A percentile compares a stretch with the other conserved stretches of the same genome.
Conservation (phyloP, 2,888 invertebrate genomes). For the Parascotia fuliginaria region DNA sequence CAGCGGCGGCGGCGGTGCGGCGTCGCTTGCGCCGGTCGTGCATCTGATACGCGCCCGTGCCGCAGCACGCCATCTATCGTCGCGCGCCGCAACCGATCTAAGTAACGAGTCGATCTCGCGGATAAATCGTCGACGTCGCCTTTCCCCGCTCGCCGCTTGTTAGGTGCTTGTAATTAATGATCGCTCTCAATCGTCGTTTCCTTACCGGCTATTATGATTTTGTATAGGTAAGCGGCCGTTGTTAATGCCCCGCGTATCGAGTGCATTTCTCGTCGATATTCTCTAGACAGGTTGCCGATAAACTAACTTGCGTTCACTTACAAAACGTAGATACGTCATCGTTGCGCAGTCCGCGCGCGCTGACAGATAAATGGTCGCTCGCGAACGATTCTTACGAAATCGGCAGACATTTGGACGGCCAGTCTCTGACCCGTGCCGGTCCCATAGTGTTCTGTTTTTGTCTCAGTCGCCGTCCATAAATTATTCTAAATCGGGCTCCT, state of each 20-base stretch:
- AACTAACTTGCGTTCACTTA: constrained; percentile 43
- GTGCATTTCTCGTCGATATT: constrained; percentile 46
- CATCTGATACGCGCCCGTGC: constrained; percentile 69
- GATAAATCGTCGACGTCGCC: constrained; percentile 74
- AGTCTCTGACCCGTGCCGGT: constrained; percentile 51
- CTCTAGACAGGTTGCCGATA: constrained; percentile 46
- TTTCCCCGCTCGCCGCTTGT: constrained; percentile 71
- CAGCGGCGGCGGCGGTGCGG: constrained; percentile 38
- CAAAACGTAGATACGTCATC: constrained; percentile 48
- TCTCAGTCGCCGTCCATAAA: constrained; percentile 75
- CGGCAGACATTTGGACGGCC: constrained; percentile 59
- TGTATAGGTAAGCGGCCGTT: constrained; percentile 46
- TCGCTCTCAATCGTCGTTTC: constrained; percentile 59
- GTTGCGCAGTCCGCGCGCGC: constrained; percentile 47
- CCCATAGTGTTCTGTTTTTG: constrained; percentile 83
- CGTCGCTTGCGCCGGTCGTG: constrained; percentile 63
- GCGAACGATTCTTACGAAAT: constrained; percentile 61
- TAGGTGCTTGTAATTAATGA: constrained; percentile 78
- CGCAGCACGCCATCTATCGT: constrained; percentile 75
- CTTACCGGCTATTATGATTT: constrained; percentile 70
- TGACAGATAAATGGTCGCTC: constrained; percentile 60
- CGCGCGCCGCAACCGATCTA: constrained; percentile 69
- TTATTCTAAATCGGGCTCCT: constrained; percentile 81
- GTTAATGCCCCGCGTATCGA: constrained; percentile 43
- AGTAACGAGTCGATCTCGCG: constrained; percentile 76